phyloP scores from a whole-genome alignment of 2,113 vertebrate genomes.

The Ictalurus furcatus region DNA sequence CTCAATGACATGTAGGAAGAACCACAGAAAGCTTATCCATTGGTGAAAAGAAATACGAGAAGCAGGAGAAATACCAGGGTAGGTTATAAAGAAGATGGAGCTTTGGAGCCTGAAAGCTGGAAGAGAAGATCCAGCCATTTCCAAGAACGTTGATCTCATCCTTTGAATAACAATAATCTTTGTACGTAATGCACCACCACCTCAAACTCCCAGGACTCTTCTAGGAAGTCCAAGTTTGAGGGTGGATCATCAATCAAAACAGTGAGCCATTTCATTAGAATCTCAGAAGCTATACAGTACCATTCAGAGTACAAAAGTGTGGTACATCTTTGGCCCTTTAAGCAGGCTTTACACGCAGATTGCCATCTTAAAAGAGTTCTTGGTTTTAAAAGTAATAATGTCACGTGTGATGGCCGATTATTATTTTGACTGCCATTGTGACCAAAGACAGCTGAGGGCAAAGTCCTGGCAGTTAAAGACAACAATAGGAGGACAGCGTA shows the following conservation, averaged over 20 bases:
- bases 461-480: too few species aligned
- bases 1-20: not conserved
- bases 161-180: too few species aligned
- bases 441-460: too few species aligned
- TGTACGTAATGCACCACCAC: not conserved
- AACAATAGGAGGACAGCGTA: too few species aligned
- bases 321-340: not conserved
- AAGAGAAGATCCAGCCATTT: not conserved
- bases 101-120: not conserved
- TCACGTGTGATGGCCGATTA: not conserved
- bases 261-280: not conserved
- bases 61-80: not conserved
- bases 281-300: not conserved
- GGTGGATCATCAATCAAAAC: not conserved
- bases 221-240: not conserved
- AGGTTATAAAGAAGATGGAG: not conserved
- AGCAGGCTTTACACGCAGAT: not conserved
- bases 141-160: not conserved
- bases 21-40: not conserved
- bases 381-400: not conserved
- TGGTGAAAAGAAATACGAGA: not conserved
- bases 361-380: not conserved
- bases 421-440: not conserved
- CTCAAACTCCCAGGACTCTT: not conserved
- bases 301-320: not conserved